Base-by-base conservation (phyloP, 2,888 invertebrate genomes). In the Gortyna flavago region DNA sequence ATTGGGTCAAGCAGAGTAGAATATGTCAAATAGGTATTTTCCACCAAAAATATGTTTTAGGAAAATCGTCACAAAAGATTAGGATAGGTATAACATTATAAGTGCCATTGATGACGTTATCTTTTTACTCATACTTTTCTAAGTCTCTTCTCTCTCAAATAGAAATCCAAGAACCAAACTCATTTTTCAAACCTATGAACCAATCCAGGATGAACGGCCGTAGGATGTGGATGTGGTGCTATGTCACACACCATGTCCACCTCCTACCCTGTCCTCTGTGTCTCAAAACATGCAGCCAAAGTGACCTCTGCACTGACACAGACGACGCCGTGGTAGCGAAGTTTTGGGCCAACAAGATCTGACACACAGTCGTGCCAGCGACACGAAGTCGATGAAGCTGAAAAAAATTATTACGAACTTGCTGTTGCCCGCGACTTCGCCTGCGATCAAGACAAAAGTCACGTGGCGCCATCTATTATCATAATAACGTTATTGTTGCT, bases 11-110 rank as follows among this genome's bases (percentile, higher is more conserved):
- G 25, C 41, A 16, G 5, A 48, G 16, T n/a, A 32, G 8, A 29
- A 54, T 35, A 29, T 70, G 29, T 70, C 79, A 62, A 54, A 75
- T 8, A 16, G 32, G 7, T 11, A 9, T 72, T 44, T 71, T 44
- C n/a, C 35, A n/a, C 7, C 25, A 25, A 3, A 21, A 29, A 4
- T 61, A 18, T 7, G 3, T 44, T 71, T 44, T 6, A 11, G 6
- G 35, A 29, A 35, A 38, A 25, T 16, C 8, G 16, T 51, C 48
- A 54, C 9, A 35, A n/a, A 35, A 25, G 9, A 29, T 29, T 29
- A 66, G 18, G 41, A 5, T 48, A 32, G 16, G 4, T 65, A n/a
- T n/a, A 13, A 18, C 38, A 64, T 38, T 25, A 9, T 18, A n/a
- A 7, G 21, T 21, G 11, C 32, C 13, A 21, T 48, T 21, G 29